Base-by-base conservation (phyloP, 2,113 vertebrate species). In the Otus sunia region DNA sequence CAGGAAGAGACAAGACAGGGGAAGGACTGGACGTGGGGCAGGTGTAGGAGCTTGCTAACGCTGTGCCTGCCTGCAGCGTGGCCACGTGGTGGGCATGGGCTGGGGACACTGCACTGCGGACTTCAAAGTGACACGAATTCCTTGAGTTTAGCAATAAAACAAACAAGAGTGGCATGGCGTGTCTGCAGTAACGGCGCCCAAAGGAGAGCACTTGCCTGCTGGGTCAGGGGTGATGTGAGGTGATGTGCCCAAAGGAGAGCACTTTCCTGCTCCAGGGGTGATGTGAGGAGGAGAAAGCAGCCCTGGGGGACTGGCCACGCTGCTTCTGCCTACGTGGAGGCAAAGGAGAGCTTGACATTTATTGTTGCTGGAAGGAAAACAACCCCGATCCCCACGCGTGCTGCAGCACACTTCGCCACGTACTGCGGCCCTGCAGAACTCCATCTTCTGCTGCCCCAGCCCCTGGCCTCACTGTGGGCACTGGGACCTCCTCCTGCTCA, bases 301-400 rank as follows among this genome's bases (percentile, higher is more conserved):
- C 43, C 53, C 49, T 36, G 12, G 7, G 6, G 43, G 10, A 50
- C 17, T 2, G 1, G 27, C 18, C 11, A 11, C 0, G 0, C 27
- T 74, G 59, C 45, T 77, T 34, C 39, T 81, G 27, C 34, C 27
- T 20, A 4, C 2, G 3, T 3, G 29, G 32, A 52, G 71, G 60
- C 32, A 34, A 58, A 59, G 60, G 41, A 71, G 37, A 78, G 30
- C 6, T 23, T 45, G 5, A 32, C 14, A 21, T 34, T 50, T 63
- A 11, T 12, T 53, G 8, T 9, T n/a, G 22, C 41, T 72, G 71
- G 56, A 47, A 59, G 22, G 53, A 32, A 67, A 15, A 8, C 7
- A 22, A 6, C 29, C 49, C n/a, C 5, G 1, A 13, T 27, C 10
- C 29, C 20, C 80, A 69, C 14, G 30, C 0, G 0, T 45, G n/a